Evolutionary conservation across 2,797 vertebrate genomes (phyloP).

Genomic region (Eupleurogrammus muticus): DNA sequence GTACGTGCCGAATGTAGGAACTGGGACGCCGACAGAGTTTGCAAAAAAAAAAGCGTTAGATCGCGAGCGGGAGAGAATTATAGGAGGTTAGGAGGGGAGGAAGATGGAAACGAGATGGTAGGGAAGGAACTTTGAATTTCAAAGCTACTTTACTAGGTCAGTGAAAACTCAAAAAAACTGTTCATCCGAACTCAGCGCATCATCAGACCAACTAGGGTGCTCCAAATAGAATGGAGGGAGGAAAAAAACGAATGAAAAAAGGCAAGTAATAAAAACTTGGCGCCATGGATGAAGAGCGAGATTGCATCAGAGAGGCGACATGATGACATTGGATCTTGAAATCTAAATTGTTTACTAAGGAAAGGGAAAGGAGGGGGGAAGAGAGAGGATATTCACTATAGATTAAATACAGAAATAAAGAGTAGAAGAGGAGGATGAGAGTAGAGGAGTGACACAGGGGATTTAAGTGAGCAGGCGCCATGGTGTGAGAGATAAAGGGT

Average conservation of each 20-base stretch:
- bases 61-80: slow-evolving; percentile 68
- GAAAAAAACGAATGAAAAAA: slow-evolving; percentile 3
- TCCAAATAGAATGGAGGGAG: slow-evolving; percentile 20
- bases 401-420: slow-evolving; percentile 22
- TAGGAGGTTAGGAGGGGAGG: slow-evolving; percentile 59
- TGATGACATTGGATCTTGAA: slow-evolving; percentile 31
- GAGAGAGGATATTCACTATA: slow-evolving; percentile 40
- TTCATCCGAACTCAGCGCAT: slow-evolving; percentile 64
- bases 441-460: slow-evolving; percentile 26
- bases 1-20: slow-evolving; percentile 67
- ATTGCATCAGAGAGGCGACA: slow-evolving; percentile 55
- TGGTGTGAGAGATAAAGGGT: slow-evolving; percentile 30
- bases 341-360: slow-evolving; percentile 45
- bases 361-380: slow-evolving; percentile 7
- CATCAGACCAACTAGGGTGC: slow-evolving; percentile 49
- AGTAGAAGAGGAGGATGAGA: slow-evolving; percentile 16
- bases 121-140: slow-evolving; percentile 56
- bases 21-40: slow-evolving; percentile 61
- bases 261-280: slow-evolving; percentile 39
- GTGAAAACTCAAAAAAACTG: slow-evolving; percentile 62
- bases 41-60: slow-evolving; percentile 65
- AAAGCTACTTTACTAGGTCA: slow-evolving; percentile 74
- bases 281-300: slow-evolving; percentile 33
- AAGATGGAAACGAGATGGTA: slow-evolving; percentile 46
- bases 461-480: background rate